phyloP scores from a whole-genome alignment of 1,140 invertebrate genomes.

The Conus ventricosus region DNA sequence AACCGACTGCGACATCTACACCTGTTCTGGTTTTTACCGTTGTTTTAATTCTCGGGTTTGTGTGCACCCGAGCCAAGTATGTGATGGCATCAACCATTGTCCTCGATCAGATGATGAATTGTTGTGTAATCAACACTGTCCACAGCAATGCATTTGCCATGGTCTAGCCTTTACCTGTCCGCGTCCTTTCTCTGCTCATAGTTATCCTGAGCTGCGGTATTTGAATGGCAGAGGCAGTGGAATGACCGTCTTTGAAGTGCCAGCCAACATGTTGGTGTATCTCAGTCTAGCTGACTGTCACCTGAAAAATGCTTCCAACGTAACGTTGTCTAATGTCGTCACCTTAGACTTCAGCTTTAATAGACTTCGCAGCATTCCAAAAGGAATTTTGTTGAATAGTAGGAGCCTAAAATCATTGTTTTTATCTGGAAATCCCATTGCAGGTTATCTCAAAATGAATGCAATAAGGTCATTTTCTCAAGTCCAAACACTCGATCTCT shows the following conservation, averaged over 20 bases:
- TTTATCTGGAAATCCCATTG: background rate
- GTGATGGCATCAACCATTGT: background rate
- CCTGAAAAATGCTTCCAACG: background rate
- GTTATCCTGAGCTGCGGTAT: background rate
- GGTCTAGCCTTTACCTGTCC: background rate
- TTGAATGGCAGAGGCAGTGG: background rate
- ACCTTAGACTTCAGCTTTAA: background rate
- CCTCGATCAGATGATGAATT: background rate
- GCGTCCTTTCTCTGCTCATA: no score
- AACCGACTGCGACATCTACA: background rate
- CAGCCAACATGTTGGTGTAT: no score
- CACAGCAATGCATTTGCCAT: background rate
- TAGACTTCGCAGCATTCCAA: background rate
- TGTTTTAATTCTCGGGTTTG: background rate
- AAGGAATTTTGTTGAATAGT: background rate
- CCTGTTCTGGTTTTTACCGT: background rate
- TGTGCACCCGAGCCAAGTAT: background rate
- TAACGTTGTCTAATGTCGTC: background rate
- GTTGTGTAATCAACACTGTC: background rate
- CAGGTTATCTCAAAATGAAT: background rate
- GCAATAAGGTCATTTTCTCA: background rate
- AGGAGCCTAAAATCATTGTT: background rate
- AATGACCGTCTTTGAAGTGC: no score
- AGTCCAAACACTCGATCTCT: no score
- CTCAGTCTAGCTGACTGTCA: no score